Percentiles rank a stretch among this genome's conserved stretches.
phyloP scores from a whole-genome alignment of 2,888 invertebrate species.

The Bellardia pandia region DNA sequence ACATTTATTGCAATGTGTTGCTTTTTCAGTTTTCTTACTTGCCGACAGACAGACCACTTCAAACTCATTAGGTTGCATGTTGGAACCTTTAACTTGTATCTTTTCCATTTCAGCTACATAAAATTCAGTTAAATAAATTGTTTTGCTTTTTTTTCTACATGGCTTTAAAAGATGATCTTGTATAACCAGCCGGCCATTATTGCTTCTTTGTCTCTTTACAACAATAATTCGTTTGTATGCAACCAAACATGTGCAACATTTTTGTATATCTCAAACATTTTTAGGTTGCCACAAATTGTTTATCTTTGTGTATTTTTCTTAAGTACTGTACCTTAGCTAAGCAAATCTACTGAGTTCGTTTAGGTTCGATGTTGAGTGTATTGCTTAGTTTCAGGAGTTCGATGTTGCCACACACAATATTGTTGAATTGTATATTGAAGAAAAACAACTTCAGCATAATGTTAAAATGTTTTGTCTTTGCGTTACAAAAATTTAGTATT shows the following conservation, averaged over 20 bases:
- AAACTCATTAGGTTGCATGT: slow-evolving; percentile 26
- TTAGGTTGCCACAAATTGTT: neutral
- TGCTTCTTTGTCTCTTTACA: slow-evolving; percentile 41
- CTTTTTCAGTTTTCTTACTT: neutral
- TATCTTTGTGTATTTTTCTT: slow-evolving; percentile 17
- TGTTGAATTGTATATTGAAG: slow-evolving; percentile 7
- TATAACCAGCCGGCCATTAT: slow-evolving; percentile 37
- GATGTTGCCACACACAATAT: slow-evolving; percentile 28
- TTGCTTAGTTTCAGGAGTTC: neutral
- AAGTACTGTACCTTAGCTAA: slow-evolving; percentile 47
- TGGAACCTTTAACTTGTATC: slow-evolving; percentile 11
- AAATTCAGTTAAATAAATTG: slow-evolving; percentile 36
- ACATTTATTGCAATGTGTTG: neutral
- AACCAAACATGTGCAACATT: slow-evolving; percentile 37
- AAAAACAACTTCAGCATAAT: slow-evolving; percentile 58
- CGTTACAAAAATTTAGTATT: slow-evolving; percentile 60
- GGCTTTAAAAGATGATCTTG: slow-evolving; percentile 29
- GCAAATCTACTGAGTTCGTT: neutral
- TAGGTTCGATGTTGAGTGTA: slow-evolving; percentile 37
- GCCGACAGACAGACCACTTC: slow-evolving; percentile 9
- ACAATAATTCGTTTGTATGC: slow-evolving; percentile 5
- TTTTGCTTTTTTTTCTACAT: neutral
- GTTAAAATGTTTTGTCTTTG: slow-evolving; percentile 63
- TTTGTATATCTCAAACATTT: slow-evolving; percentile 22
- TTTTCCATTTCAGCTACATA: neutral